phyloP scores from a whole-genome alignment of 2,888 invertebrate species.

The Cantharis flavilabris region DNA sequence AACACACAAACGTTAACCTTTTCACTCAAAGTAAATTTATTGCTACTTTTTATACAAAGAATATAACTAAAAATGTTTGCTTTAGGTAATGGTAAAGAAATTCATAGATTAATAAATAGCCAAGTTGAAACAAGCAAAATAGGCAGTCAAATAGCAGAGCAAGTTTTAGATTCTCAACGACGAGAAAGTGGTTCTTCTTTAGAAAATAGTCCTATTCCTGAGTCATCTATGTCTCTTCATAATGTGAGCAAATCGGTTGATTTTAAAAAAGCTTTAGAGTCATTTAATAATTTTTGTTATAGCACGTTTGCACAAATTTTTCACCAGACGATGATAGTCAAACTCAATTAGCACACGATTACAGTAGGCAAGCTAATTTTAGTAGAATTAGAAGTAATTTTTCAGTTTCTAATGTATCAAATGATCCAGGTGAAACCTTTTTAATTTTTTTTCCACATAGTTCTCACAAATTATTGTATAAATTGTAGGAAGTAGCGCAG shows the following conservation, averaged over 20 bases:
- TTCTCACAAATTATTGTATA: background rate
- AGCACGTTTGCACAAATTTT: conserved; percentile 55
- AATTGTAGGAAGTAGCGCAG: conserved; percentile 39
- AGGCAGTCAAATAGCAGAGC: conserved; percentile 82
- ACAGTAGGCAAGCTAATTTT: conserved; percentile 25
- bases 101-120: conserved; percentile 73
- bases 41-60: background rate
- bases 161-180: conserved; percentile 67
- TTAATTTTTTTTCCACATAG: background rate
- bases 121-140: conserved; percentile 85
- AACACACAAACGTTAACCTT: conserved; percentile 60
- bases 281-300: conserved; percentile 28
- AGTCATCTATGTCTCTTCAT: conserved; percentile 44
- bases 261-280: background rate
- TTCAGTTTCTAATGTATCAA: conserved; percentile 57
- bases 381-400: conserved; percentile 57
- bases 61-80: background rate
- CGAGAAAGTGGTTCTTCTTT: conserved; percentile 59
- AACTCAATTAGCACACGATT: conserved; percentile 32
- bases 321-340: conserved; percentile 47
- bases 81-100: conserved; percentile 60
- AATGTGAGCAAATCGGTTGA: conserved; percentile 38
- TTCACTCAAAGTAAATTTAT: conserved; percentile 59
- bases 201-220: conserved; percentile 56
- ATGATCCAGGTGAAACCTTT: conserved; percentile 55